Conservation (phyloP, 1,140 invertebrate genomes). For the Glossosoma conforme region DNA sequence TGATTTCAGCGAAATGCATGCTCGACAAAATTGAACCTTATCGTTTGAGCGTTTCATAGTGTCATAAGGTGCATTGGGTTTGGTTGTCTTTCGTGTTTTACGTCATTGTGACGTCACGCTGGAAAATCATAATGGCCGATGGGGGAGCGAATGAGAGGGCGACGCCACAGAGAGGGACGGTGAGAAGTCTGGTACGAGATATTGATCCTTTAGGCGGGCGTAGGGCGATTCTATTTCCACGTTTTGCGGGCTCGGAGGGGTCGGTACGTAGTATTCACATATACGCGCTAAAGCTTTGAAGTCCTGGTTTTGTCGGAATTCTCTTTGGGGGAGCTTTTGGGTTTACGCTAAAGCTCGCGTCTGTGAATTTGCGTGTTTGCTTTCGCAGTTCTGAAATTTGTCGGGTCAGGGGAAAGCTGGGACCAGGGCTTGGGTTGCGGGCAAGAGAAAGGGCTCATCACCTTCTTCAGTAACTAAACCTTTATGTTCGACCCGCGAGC, state of each 20-base stretch:
- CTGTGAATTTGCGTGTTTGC: too few species aligned
- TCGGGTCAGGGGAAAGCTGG: constrained; percentile 20
- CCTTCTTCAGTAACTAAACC: too few species aligned
- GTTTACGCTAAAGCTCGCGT: too few species aligned
- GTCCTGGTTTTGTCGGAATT: too few species aligned
- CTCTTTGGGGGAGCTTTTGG: too few species aligned
- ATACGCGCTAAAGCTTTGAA: too few species aligned
- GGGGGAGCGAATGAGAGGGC: constrained; percentile 6
- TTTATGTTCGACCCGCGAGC: too few species aligned
- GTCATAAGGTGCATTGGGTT: constrained; percentile 8
- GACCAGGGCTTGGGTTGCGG: too few species aligned
- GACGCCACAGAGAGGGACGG: neutral
- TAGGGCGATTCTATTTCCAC: constrained; percentile 20
- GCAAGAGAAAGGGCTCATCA: too few species aligned
- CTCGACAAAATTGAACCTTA: constrained; percentile 17
- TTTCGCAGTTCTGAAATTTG: constrained; percentile 17
- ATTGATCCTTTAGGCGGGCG: constrained; percentile 25
- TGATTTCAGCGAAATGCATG: constrained; percentile 21
- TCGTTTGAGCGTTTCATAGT: constrained; percentile 3
- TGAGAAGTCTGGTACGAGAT: constrained; percentile 20
- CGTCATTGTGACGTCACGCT: constrained; percentile 30
- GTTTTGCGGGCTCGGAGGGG: constrained; percentile 13
- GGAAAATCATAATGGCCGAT: constrained; percentile 21
- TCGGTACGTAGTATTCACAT: constrained; percentile 15
- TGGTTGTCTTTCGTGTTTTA: constrained; percentile 10